Conservation (phyloP, 2,888 invertebrate species). For the Gastracanthus pulcherrimus region DNA sequence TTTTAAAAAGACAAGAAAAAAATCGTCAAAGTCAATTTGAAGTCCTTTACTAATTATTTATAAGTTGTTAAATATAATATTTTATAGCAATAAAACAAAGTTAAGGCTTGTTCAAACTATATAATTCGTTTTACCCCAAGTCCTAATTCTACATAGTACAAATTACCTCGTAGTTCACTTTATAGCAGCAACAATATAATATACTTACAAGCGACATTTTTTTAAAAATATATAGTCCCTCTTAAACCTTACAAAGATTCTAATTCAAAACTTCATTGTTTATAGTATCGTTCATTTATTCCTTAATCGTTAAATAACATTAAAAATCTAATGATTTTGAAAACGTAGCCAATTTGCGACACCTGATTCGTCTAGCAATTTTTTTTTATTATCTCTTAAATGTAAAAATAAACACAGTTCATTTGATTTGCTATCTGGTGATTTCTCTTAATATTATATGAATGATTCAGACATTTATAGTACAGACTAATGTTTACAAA, state of each 20-base stretch:
- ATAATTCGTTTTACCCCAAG: conserved; percentile 31
- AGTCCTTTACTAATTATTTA: conserved; percentile 73
- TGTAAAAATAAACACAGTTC: background rate
- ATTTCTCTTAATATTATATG: background rate
- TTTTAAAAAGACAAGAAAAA: conserved; percentile 58
- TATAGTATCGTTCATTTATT: conserved; percentile 16
- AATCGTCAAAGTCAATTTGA: conserved; percentile 59
- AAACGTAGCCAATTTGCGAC: background rate
- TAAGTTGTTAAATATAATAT: conserved; percentile 76
- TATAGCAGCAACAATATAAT: conserved; percentile 21
- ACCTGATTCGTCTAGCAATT: background rate
- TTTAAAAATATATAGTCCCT: conserved; percentile 38
- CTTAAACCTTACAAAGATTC: conserved; percentile 4
- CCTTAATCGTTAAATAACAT: conserved; percentile 22
- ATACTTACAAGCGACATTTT: conserved; percentile 17
- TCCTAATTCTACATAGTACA: conserved; percentile 21
- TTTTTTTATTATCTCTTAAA: background rate
- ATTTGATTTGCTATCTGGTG: background rate
- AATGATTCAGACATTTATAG: background rate
- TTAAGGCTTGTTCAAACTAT: conserved; percentile 66
- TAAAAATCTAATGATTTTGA: conserved; percentile 24
- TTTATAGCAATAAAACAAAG: conserved; percentile 72
- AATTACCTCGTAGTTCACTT: background rate
- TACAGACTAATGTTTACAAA: conserved; percentile 3
- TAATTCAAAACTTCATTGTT: conserved; percentile 20